Conservation (phyloP, 2,888 invertebrate species). For the Lasioglossum villosulum region DNA sequence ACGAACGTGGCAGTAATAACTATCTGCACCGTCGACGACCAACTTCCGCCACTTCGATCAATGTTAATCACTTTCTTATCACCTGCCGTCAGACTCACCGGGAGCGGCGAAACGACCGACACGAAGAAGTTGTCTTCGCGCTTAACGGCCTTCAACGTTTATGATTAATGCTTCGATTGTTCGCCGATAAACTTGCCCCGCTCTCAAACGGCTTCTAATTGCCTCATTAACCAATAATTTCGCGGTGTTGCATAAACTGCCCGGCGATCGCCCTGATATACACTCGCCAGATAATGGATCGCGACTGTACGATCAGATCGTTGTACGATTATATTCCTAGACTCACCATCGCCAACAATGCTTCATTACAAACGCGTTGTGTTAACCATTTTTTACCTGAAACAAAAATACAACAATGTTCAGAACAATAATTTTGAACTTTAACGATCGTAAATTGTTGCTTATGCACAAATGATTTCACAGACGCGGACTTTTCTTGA, state of each 20-base stretch:
- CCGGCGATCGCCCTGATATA: background rate
- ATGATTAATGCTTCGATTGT: conserved; percentile 46
- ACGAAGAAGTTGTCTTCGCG: conserved; percentile 27
- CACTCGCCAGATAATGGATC: background rate
- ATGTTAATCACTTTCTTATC: conserved; percentile 27
- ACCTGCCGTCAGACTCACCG: background rate
- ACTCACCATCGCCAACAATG: background rate
- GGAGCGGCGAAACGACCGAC: background rate
- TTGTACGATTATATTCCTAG: background rate
- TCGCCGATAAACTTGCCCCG: conserved; percentile 12
- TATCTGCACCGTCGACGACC: background rate
- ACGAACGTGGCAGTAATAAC: conserved; percentile 40
- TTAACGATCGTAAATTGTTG: no score
- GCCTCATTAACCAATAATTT: conserved; percentile 27
- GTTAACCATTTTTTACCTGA: background rate
- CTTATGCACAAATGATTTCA: no score
- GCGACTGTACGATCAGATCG: background rate
- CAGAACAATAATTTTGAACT: no score
- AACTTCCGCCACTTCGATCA: conserved; percentile 22
- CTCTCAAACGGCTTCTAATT: conserved; percentile 2
- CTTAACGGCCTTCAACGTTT: conserved; percentile 30
- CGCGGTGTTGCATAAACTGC: background rate
- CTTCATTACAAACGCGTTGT: background rate
- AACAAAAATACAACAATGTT: no score
- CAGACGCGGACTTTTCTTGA: no score